Evolutionary conservation across 2,888 invertebrate species (phyloP).

Genomic region (Mechanitis messenoides): DNA sequence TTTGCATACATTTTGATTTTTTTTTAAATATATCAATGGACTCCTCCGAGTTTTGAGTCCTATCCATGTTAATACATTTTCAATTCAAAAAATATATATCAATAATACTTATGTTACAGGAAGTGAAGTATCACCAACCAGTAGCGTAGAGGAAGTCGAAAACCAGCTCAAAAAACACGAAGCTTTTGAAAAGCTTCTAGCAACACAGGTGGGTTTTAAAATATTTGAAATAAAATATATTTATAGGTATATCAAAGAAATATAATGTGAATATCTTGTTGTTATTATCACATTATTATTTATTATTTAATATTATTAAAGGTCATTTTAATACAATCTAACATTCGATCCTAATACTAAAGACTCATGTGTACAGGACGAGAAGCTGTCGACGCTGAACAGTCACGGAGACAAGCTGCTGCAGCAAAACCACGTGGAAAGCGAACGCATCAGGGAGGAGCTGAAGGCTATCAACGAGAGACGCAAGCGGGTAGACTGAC

Average conservation of each 20-base stretch:
- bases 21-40: no score
- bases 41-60: no score
- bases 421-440: slow-evolving; percentile 94
- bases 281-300: no score
- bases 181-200: slow-evolving; percentile 93
- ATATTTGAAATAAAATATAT: neutral
- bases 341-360: neutral
- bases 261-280: no score
- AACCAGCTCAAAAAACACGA: slow-evolving; percentile 94
- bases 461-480: slow-evolving; percentile 85
- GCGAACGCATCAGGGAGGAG: slow-evolving; percentile 84
- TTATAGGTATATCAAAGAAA: no score
- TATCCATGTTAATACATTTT: neutral
- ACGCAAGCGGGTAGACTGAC: slow-evolving; percentile 73
- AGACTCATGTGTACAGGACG: slow-evolving; percentile 77
- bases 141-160: slow-evolving; percentile 90
- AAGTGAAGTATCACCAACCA: slow-evolving; percentile 83
- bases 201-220: slow-evolving; percentile 72
- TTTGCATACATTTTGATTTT: no score
- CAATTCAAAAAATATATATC: neutral
- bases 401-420: slow-evolving; percentile 91
- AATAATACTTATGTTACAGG: slow-evolving; percentile 46
- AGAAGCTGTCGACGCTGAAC: slow-evolving; percentile 87
- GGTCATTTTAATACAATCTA: neutral
- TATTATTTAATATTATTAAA: no score